Percentiles rank a stretch among this genome's conserved stretches.
Evolutionary conservation across 1,140 invertebrate species (phyloP).

Genomic region (Drosophila sturtevanti): DNA sequence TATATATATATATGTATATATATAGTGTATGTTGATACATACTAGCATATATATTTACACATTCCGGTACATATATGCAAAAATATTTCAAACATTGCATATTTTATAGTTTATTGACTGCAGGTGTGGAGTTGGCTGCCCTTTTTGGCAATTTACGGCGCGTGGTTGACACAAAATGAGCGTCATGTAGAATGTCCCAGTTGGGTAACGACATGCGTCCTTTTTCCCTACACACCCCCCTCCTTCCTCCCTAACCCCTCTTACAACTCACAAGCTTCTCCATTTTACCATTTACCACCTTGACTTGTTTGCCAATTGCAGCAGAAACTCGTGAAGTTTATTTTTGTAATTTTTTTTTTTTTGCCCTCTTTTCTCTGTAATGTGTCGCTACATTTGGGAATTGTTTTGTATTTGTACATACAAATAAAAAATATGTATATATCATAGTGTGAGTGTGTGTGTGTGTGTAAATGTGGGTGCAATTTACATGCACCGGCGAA

Average conservation of each 20-base stretch:
- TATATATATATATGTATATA: constrained; percentile 2
- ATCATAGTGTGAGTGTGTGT: constrained; percentile 39
- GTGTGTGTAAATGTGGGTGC: constrained; percentile 55
- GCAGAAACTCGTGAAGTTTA: constrained; percentile 38
- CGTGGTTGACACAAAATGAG: constrained; percentile 72
- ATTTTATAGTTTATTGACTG: constrained; percentile 80
- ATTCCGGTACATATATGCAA: constrained; percentile 32
- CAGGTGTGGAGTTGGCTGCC: constrained; percentile 30
- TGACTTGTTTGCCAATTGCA: constrained; percentile 75
- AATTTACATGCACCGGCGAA: constrained; percentile 53
- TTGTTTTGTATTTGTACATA: constrained; percentile 66
- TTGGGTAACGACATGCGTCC: constrained; percentile 23
- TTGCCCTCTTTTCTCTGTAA: constrained; percentile 31
- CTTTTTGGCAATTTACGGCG: constrained; percentile 60
- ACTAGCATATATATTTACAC: constrained; percentile 1
- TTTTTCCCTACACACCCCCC: no score
- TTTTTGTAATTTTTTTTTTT: constrained; percentile 22
- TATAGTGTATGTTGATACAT: not conserved
- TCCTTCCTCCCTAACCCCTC: not conserved
- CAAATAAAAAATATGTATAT: constrained; percentile 35
- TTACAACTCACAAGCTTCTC: constrained; percentile 22
- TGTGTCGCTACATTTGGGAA: constrained; percentile 77
- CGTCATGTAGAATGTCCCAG: constrained; percentile 55
- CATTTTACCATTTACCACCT: constrained; percentile 71
- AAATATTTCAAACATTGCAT: constrained; percentile 78